A percentile compares a stretch with the other conserved stretches of the same genome.
These are phyloP conservation scores for Tenebrio molitor DNA, from an alignment of 1,140 invertebrate species.

Conservation along the genomic window DNA sequence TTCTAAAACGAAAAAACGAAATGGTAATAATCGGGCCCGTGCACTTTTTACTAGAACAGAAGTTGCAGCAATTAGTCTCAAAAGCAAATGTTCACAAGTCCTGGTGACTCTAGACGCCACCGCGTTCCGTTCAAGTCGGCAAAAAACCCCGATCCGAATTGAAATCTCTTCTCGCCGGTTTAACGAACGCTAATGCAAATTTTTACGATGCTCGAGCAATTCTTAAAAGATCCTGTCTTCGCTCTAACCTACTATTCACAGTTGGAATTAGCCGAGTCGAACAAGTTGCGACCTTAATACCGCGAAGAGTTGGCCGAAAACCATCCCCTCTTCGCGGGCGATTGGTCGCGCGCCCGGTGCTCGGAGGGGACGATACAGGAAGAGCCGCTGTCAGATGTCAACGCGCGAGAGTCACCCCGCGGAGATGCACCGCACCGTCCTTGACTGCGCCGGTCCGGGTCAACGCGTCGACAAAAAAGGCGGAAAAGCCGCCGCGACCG, in stretches of 20 bases:
- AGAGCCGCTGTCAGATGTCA: too few species aligned
- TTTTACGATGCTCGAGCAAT: slow-evolving; percentile 31
- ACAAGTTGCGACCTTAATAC: slow-evolving; percentile 14
- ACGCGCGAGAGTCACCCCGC: background rate
- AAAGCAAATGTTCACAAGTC: too few species aligned
- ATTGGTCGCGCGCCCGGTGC: too few species aligned
- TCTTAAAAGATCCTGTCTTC: slow-evolving; percentile 10
- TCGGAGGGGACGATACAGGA: too few species aligned
- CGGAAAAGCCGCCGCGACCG: background rate
- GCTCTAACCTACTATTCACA: slow-evolving; percentile 24
- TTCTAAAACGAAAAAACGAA: slow-evolving; percentile 16
- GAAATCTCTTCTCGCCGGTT: slow-evolving; percentile 1
- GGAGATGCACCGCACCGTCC: background rate
- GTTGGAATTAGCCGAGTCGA: background rate
- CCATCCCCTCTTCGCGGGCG: too few species aligned
- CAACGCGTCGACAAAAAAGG: background rate
- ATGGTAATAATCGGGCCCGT: background rate
- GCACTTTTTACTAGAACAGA: too few species aligned
- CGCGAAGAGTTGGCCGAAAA: slow-evolving; percentile 3
- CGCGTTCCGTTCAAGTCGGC: background rate
- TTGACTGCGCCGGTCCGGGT: slow-evolving; percentile 11
- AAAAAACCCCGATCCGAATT: slow-evolving; percentile 4
- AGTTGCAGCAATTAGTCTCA: too few species aligned
- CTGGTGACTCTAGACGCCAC: too few species aligned
- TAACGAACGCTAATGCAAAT: slow-evolving; percentile 27